phyloP scores from a whole-genome alignment of 2,797 vertebrate genomes.

The Enteromius fasciolatus region DNA sequence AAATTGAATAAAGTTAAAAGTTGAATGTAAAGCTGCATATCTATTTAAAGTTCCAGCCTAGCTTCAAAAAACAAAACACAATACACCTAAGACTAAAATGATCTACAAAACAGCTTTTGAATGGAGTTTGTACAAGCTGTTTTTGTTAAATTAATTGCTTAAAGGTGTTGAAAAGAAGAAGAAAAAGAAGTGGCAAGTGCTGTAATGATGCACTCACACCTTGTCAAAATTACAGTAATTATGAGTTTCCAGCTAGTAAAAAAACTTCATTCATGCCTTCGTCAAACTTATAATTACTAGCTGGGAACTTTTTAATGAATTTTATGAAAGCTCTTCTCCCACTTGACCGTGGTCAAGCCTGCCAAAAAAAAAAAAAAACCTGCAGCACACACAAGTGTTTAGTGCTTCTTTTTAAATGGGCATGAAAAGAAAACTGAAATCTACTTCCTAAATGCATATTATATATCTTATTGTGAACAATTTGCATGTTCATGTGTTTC shows the following conservation, averaged over 20 bases:
- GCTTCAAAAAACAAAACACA: background rate
- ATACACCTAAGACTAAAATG: background rate
- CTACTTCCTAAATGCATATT: background rate
- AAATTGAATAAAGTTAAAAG: too few relatives aligned
- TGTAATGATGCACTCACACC: conserved; percentile 19
- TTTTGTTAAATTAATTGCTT: conserved; percentile 9
- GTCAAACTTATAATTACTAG: conserved; percentile 28
- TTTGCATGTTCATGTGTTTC: background rate
- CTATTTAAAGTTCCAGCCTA: background rate
- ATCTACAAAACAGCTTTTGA: conserved; percentile 1
- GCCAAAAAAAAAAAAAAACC: background rate
- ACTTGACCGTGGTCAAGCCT: conserved; percentile 12
- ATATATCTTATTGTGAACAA: background rate
- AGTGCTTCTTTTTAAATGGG: background rate
- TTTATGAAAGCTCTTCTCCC: conserved; percentile 33
- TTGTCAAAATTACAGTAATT: conserved; percentile 13
- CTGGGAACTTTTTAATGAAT: conserved; percentile 35
- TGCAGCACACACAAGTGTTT: background rate
- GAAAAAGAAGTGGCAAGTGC: background rate
- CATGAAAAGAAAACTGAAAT: background rate
- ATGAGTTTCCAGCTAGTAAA: conserved; percentile 7
- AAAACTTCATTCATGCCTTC: conserved; percentile 18
- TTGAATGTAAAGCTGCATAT: background rate
- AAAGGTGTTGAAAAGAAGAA: conserved; percentile 5
- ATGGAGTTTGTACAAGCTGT: background rate